A percentile compares a stretch with the other conserved stretches of the same genome.
These are phyloP conservation scores for Geophilus truncorum DNA, from an alignment of 2,888 invertebrate species.

Conservation along the genomic window DNA sequence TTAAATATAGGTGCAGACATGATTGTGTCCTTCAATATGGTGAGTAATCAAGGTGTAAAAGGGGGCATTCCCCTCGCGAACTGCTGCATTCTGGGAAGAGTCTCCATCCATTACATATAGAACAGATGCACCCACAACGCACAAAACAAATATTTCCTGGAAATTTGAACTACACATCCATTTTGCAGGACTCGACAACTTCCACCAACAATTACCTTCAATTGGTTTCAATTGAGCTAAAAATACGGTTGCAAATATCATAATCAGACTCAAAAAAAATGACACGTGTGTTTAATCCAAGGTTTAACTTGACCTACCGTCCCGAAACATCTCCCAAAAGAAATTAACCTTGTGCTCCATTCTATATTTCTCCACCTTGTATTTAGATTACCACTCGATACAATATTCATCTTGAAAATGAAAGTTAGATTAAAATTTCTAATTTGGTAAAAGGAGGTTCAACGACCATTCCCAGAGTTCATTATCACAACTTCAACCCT, in stretches of 20 bases:
- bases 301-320: too few species aligned
- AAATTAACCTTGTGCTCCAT: too few species aligned
- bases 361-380: too few species aligned
- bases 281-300: too few species aligned
- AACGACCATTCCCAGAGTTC: not conserved
- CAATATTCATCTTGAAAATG: not conserved
- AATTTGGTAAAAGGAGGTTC: not conserved
- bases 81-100: not conserved
- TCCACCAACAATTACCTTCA: too few species aligned
- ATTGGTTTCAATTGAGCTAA: not conserved
- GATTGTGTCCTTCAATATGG: not conserved
- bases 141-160: constrained; percentile 4
- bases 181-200: not conserved
- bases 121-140: not conserved
- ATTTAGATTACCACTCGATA: too few species aligned
- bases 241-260: too few species aligned
- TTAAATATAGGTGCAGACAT: not conserved
- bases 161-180: not conserved
- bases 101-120: not conserved
- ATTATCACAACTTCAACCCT: not conserved
- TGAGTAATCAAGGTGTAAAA: constrained; percentile 4
- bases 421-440: not conserved
- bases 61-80: not conserved
- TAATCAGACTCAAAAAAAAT: too few species aligned
- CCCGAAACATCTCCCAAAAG: too few species aligned